Conservation (phyloP, 2,797 vertebrate species). For the Cyprinella venusta region DNA sequence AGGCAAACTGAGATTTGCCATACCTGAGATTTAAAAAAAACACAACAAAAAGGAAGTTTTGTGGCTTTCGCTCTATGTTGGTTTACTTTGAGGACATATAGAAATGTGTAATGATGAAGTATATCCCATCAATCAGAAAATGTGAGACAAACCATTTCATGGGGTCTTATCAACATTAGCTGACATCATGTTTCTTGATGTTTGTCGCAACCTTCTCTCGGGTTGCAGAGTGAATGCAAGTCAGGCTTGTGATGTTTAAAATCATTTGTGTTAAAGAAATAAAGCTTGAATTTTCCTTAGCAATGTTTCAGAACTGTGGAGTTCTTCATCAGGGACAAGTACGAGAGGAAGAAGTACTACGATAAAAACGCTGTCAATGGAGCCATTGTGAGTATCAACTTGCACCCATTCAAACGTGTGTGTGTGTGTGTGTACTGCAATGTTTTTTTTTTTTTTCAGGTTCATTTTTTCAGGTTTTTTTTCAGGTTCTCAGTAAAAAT, state of each 20-base stretch:
- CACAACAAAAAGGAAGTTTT: too few relatives aligned
- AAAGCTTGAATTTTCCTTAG: constrained; percentile 77
- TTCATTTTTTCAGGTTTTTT: too few relatives aligned
- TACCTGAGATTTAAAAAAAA: not conserved
- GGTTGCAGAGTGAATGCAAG: not conserved
- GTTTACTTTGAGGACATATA: not conserved
- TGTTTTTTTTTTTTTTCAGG: not conserved
- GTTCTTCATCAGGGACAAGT: constrained; percentile 99
- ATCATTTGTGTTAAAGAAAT: not conserved
- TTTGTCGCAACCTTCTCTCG: not conserved
- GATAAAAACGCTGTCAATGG: constrained; percentile 85
- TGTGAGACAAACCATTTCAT: not conserved
- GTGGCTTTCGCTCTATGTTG: not conserved
- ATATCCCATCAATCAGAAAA: not conserved
- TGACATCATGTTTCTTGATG: not conserved
- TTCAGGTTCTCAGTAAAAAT: not conserved
- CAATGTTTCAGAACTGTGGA: constrained; percentile 90
- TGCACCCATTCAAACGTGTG: not conserved
- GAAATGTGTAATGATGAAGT: not conserved
- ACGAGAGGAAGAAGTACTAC: constrained; percentile 97
- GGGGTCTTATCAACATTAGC: not conserved
- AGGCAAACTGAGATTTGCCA: constrained; percentile 25
- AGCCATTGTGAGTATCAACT: constrained; percentile 84
- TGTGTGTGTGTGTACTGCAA: constrained; percentile 18
- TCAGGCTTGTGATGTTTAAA: constrained; percentile 1